Percentiles rank a stretch among this genome's conserved stretches.
Conservation (phyloP, 2,797 vertebrate species). For the Xerus rutilus region DNA sequence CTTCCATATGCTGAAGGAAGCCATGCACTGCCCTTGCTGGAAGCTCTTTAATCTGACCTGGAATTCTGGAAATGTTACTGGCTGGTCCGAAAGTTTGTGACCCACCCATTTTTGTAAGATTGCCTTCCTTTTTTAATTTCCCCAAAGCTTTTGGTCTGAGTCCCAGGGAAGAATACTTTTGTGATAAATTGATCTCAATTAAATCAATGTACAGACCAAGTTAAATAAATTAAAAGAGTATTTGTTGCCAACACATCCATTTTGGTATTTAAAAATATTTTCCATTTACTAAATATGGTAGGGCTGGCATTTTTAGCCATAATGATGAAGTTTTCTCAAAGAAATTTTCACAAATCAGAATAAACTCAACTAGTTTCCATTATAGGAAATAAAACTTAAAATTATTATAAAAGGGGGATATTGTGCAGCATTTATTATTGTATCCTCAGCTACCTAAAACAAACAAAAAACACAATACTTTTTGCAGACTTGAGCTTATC, state of each 20-base stretch:
- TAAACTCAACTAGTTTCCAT: not conserved
- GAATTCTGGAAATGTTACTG: not conserved
- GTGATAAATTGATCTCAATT: constrained; percentile 73
- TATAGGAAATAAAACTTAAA: not conserved
- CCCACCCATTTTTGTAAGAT: not conserved
- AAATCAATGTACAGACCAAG: constrained; percentile 4
- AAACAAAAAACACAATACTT: not conserved
- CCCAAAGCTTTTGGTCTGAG: constrained; percentile 18
- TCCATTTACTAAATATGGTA: constrained; percentile 25
- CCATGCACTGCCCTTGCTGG: fast-evolving
- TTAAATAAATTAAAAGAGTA: constrained; percentile 60
- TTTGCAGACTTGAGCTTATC: not conserved
- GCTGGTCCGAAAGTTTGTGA: not conserved
- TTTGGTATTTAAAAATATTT: constrained; percentile 73
- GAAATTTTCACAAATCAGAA: not conserved
- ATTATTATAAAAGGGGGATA: constrained; percentile 6
- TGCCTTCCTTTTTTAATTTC: constrained; percentile 47
- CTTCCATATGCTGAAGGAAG: not conserved
- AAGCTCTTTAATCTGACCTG: not conserved
- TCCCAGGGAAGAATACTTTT: constrained; percentile 24
- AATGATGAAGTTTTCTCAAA: constrained; percentile 58
- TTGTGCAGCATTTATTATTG: not conserved
- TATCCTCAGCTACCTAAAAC: not conserved
- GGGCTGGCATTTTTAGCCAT: not conserved
- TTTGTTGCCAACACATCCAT: constrained; percentile 73